Conservation (phyloP, 2,797 vertebrate genomes). For the Mormyrus proboscirostris region DNA sequence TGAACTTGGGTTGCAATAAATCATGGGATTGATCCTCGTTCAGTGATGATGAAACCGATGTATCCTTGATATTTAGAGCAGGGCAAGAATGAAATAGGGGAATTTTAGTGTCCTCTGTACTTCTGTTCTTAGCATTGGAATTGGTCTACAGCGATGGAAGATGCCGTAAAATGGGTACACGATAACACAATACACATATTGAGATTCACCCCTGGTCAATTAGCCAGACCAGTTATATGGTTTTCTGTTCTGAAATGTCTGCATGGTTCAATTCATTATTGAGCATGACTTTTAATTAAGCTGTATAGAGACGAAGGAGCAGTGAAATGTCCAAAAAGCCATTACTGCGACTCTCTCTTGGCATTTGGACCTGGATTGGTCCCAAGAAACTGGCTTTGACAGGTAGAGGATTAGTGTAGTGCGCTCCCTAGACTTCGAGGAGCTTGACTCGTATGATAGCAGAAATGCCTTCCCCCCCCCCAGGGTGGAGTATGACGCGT, state of each 20-base stretch:
- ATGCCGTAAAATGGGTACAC: not conserved
- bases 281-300: not conserved
- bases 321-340: not conserved
- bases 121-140: not conserved
- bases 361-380: not conserved
- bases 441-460: not conserved
- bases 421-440: not conserved
- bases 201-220: not conserved
- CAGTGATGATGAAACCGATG: not conserved
- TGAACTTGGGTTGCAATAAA: not conserved
- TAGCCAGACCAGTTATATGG: not conserved
- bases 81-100: not conserved
- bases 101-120: not conserved
- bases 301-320: not conserved
- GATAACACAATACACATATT: not conserved
- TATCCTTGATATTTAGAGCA: not conserved
- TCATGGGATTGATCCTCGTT: not conserved
- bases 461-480: not conserved
- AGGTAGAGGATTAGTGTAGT: not conserved
- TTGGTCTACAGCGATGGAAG: not conserved
- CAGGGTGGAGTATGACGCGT: constrained; percentile 93
- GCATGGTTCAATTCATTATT: not conserved
- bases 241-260: not conserved
- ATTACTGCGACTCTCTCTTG: not conserved
- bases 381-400: not conserved